A percentile compares a stretch with the other conserved stretches of the same genome.
Evolutionary conservation across 2,113 vertebrate genomes (phyloP).

Genomic region (Phaetusa simplex): DNA sequence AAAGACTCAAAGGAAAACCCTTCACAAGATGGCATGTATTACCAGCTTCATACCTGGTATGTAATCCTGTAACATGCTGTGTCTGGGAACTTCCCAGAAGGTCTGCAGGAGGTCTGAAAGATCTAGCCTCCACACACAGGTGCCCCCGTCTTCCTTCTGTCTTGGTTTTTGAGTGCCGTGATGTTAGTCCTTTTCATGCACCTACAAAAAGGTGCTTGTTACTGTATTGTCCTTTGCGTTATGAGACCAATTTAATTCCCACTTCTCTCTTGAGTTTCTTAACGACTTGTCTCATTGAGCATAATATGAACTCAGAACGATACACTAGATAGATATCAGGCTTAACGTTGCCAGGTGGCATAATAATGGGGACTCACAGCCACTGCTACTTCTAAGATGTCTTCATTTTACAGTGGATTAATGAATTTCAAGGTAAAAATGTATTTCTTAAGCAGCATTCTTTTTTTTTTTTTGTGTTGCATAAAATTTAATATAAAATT

Average conservation of each 20-base stretch:
- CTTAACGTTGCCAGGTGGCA: not conserved
- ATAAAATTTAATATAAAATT: not conserved
- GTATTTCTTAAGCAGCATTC: not conserved
- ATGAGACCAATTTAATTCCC: not conserved
- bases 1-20: not conserved
- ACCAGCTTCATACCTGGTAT: not conserved
- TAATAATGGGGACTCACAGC: not conserved
- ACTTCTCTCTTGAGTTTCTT: not conserved
- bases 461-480: not conserved
- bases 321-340: not conserved
- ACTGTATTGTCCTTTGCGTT: not conserved
- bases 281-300: not conserved
- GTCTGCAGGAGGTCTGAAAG: not conserved
- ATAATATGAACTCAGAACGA: not conserved
- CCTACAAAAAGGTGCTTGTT: not conserved
- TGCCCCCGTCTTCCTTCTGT: not conserved
- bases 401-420: not conserved
- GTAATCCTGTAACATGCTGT: not conserved
- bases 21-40: not conserved
- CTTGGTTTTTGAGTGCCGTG: not conserved
- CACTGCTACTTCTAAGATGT: not conserved
- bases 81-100: not conserved
- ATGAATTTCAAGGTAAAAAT: not conserved
- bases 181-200: not conserved
- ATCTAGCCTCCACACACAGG: not conserved